Percentiles rank a stretch among this genome's conserved stretches.
These are phyloP conservation scores for Glossophaga mutica DNA, from an alignment of 2,797 vertebrate genomes.

Conservation along the genomic window DNA sequence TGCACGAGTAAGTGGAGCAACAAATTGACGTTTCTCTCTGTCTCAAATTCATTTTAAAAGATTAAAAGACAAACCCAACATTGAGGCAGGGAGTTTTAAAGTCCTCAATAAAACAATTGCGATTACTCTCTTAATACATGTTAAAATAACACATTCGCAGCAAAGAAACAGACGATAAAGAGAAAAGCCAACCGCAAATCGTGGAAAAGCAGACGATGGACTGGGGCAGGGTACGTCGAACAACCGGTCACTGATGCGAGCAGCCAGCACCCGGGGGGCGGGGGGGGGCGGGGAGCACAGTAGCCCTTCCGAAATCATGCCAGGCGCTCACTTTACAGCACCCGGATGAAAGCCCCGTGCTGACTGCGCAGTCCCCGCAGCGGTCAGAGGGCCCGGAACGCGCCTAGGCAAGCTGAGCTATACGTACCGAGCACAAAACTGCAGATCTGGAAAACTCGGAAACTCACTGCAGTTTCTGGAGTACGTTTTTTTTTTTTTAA, in stretches of 20 bases:
- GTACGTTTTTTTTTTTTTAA: background rate
- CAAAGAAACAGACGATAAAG: background rate
- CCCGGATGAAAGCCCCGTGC: background rate
- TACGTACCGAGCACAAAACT: background rate
- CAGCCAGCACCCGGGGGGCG: background rate
- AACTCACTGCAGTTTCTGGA: background rate
- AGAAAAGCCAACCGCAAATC: background rate
- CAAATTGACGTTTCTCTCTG: background rate
- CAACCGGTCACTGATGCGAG: background rate
- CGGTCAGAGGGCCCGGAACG: background rate
- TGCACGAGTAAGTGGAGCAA: background rate
- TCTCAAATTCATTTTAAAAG: background rate
- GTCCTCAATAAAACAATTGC: background rate
- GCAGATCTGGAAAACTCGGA: background rate
- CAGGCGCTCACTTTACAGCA: background rate
- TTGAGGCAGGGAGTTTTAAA: background rate
- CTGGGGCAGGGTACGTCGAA: background rate
- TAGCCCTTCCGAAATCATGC: background rate
- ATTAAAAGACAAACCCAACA: background rate
- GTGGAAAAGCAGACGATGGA: background rate
- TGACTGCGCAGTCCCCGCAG: background rate
- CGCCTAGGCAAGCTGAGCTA: background rate
- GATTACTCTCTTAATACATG: background rate
- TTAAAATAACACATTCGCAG: background rate
- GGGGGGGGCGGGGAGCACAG: no score